These are phyloP conservation scores for Drosophila mimetica DNA, from an alignment of 2,888 invertebrate genomes.

Conservation along the genomic window DNA sequence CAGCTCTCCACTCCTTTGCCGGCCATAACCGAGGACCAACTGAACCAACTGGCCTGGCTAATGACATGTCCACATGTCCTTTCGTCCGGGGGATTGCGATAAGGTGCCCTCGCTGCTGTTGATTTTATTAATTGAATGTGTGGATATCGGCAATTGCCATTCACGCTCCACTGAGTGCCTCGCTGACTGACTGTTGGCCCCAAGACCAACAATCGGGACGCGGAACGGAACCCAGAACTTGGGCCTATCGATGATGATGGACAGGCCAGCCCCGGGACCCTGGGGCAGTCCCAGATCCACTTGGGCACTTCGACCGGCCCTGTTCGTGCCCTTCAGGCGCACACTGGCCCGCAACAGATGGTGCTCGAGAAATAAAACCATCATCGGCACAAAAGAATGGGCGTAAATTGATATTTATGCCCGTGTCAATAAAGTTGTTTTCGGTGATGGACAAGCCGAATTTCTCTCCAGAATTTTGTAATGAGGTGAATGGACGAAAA, in stretches of 20 bases:
- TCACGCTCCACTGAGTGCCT: slow-evolving; percentile 75
- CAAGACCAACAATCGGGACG: slow-evolving; percentile 2
- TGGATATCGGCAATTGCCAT: slow-evolving; percentile 75
- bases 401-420: slow-evolving; percentile 59
- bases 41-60: slow-evolving; percentile 38
- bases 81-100: slow-evolving; percentile 22
- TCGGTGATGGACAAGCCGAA: slow-evolving; percentile 17
- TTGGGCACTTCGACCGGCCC: slow-evolving; percentile 22
- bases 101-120: slow-evolving; percentile 51
- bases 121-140: slow-evolving; percentile 77
- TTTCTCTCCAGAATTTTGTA: slow-evolving; percentile 24
- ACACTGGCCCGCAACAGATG: slow-evolving; percentile 62
- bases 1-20: slow-evolving; percentile 42
- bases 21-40: slow-evolving; percentile 51
- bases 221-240: slow-evolving; percentile 19
- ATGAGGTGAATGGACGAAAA: slow-evolving; percentile 32
- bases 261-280: slow-evolving; percentile 41
- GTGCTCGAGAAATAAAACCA: slow-evolving; percentile 48
- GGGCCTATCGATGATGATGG: slow-evolving; percentile 52
- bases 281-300: slow-evolving; percentile 16
- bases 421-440: slow-evolving; percentile 48
- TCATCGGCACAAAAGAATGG: slow-evolving; percentile 27
- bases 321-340: slow-evolving; percentile 47
- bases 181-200: slow-evolving; percentile 73
- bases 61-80: slow-evolving; percentile 41